phyloP scores from a whole-genome alignment of 1,140 invertebrate genomes.

The Lerema accius region DNA sequence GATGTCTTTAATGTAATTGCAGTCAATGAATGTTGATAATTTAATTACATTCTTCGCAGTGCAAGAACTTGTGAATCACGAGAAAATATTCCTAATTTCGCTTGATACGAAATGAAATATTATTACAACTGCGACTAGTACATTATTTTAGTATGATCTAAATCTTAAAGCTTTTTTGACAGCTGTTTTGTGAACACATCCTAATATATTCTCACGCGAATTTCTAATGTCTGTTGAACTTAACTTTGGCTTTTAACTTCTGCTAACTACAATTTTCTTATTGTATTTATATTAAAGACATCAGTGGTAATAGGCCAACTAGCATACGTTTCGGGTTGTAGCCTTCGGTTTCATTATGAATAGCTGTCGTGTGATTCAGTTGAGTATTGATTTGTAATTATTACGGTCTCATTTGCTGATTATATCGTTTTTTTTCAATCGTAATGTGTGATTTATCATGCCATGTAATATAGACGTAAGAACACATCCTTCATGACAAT shows the following conservation, averaged over 20 bases:
- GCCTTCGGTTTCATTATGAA: slow-evolving; percentile 14
- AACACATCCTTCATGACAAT: too few species aligned
- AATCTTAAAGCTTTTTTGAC: too few species aligned
- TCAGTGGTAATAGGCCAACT: slow-evolving; percentile 7
- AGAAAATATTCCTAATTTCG: too few species aligned
- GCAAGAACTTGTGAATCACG: too few species aligned
- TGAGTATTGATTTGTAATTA: slow-evolving; percentile 11
- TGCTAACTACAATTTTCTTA: too few species aligned
- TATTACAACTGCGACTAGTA: too few species aligned
- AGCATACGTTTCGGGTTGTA: slow-evolving; percentile 14
- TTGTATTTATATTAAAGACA: slow-evolving; percentile 2
- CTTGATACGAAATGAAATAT: too few species aligned
- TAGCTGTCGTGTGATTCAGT: slow-evolving; percentile 8
- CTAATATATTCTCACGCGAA: too few species aligned
- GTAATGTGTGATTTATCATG: slow-evolving; percentile 23
- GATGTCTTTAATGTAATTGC: slow-evolving; percentile 24
- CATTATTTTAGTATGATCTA: too few species aligned
- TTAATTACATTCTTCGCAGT: neutral
- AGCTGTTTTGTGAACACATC: too few species aligned
- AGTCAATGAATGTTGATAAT: slow-evolving; percentile 16
- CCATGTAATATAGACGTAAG: slow-evolving; percentile 27
- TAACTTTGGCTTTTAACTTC: too few species aligned
- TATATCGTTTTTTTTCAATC: neutral
- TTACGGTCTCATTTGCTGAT: neutral
- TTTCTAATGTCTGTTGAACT: too few species aligned